Base-by-base conservation (phyloP, 2,113 vertebrate species). In the Pteronura brasiliensis region DNA sequence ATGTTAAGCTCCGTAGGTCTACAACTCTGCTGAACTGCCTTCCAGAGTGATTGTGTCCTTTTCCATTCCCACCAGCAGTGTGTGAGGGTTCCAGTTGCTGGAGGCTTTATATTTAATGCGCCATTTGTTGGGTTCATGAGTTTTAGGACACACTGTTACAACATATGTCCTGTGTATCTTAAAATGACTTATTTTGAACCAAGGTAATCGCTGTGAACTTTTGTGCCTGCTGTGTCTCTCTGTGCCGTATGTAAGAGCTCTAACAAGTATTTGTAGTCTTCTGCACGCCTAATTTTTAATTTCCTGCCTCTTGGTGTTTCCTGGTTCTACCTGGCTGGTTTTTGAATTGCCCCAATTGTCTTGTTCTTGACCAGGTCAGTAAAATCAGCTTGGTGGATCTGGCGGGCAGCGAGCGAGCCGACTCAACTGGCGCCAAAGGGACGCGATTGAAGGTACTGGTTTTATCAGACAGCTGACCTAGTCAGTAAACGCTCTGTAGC, bases 341-440 rank as follows among this genome's bases (percentile, higher is more conserved):
- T 97, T 83, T 72, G 1, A 96, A 81, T 93, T 86, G 31, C 13
- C 10, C 27, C 39, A 44, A n/a, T 95, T 95, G 34, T 79, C 90
- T 5, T 90, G 3, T 88, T 97, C 74, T 96, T 97, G 86, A 94
- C 29, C 97, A 99, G 99, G 99, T 99, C 98, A 99, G 99, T 99
- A 99, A 99, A 99, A 99, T 99, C 96, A 99, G 99, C 98, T 99
- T 99, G 44, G 99, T 99, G 98, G 99, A 99, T 97, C 99, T 99
- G 90, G 99, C 99, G 39, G 99, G 99, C 57, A 99, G 99, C 11
- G 99, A 99, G 97, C 98, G 99, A 88, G 99, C 99, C n/a, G 99
- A 99, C 98, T 99, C 99, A 67, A 99, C 99, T 23, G 99, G 99
- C 42, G 99, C 99, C 97, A 99, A 99, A 98, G 99, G 99, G 65